Evolutionary conservation across 2,888 invertebrate genomes (phyloP).

Genomic region (Hoplodrina blanda): DNA sequence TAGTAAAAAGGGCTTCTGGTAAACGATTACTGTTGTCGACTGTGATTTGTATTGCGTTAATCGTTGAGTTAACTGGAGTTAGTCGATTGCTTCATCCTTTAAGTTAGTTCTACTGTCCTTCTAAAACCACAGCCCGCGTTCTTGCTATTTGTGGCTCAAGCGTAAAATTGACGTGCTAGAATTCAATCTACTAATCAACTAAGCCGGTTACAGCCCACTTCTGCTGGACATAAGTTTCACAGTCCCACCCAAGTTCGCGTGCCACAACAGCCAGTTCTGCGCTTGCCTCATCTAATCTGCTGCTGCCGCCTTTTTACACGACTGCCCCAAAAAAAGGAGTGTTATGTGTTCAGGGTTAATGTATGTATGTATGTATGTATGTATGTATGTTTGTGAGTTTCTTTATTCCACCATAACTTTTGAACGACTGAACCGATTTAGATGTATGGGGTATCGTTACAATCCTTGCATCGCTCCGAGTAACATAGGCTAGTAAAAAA

Average conservation of each 20-base stretch:
- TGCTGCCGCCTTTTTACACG: not conserved
- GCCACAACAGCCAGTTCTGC: too few relatives aligned
- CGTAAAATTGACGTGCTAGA: not conserved
- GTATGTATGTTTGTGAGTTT: too few relatives aligned
- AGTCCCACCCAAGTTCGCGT: too few relatives aligned
- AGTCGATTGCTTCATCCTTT: conserved; percentile 32
- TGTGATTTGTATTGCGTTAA: conserved; percentile 50
- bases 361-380: too few relatives aligned
- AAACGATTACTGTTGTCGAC: conserved; percentile 50
- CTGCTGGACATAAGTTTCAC: too few relatives aligned
- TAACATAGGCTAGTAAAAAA: too few relatives aligned
- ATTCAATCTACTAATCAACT: not conserved
- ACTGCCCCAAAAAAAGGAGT: too few relatives aligned
- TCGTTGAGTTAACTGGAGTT: conserved; percentile 41
- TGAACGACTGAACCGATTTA: too few relatives aligned
- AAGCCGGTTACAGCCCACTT: not conserved
- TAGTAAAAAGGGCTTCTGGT: conserved; percentile 60
- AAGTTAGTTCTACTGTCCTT: not conserved
- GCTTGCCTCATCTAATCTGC: not conserved
- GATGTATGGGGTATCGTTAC: too few relatives aligned
- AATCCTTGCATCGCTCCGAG: too few relatives aligned
- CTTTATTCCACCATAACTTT: too few relatives aligned
- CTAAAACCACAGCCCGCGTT: not conserved
- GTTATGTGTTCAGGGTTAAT: too few relatives aligned
- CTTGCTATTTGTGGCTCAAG: not conserved